These are phyloP conservation scores for Tursiops truncatus DNA, from an alignment of 2,113 vertebrate genomes.

Conservation along the genomic window DNA sequence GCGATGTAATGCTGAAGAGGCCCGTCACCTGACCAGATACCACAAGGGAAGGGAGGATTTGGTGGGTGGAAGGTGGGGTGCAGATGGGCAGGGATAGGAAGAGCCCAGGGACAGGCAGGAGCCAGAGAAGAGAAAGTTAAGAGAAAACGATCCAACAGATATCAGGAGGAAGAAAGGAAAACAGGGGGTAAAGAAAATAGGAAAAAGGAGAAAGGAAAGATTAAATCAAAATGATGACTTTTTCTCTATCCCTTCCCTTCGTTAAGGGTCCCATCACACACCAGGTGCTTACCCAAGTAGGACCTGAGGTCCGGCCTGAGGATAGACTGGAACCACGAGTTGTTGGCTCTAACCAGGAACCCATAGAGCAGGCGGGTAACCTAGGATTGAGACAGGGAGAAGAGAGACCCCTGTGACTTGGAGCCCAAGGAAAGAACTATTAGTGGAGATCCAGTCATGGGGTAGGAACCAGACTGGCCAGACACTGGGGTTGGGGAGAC, in stretches of 20 bases:
- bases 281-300: conserved; percentile 84
- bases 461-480: neutral
- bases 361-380: conserved; percentile 92
- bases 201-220: neutral
- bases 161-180: neutral
- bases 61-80: neutral
- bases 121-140: neutral
- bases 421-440: neutral
- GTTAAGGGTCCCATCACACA: neutral
- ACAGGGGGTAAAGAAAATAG: fast-evolving
- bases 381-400: conserved; percentile 76
- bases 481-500: neutral
- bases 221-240: neutral
- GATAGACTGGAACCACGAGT: conserved; percentile 93
- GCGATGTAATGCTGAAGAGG: conserved; percentile 92
- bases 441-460: neutral
- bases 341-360: conserved; percentile 92
- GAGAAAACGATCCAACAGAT: neutral
- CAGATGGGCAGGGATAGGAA: neutral
- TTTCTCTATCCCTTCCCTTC: neutral
- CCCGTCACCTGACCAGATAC: conserved; percentile 77
- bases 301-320: conserved; percentile 83
- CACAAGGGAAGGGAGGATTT: neutral
- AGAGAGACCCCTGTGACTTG: neutral
- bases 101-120: neutral